Evolutionary conservation across 2,113 vertebrate species (phyloP).

Genomic region (Sphaerodactylus townsendi): DNA sequence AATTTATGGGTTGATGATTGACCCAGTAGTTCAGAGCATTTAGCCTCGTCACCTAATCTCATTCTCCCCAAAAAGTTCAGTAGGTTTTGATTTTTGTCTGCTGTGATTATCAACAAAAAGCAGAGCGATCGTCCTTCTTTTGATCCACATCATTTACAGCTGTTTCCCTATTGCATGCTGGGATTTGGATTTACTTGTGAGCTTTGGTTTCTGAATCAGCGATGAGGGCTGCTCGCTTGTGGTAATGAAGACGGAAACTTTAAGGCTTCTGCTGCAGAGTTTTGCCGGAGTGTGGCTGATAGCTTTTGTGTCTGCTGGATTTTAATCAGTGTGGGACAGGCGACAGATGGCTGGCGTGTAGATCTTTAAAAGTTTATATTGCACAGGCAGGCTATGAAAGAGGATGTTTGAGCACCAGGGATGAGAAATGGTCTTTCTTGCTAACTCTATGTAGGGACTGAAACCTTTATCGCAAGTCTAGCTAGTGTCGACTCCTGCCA

Average conservation of each 20-base stretch:
- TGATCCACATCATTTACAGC: background rate
- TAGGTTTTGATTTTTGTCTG: background rate
- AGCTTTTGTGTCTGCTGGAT: rapidly evolving
- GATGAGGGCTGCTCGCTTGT: background rate
- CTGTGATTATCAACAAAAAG: background rate
- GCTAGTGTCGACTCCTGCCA: too few relatives aligned
- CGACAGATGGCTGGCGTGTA: background rate
- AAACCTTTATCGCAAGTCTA: background rate
- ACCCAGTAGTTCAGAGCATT: background rate
- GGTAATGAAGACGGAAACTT: constrained; percentile 3
- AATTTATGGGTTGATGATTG: background rate
- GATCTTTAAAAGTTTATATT: background rate
- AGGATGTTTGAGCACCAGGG: constrained; percentile 6
- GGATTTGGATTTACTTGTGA: constrained; percentile 10
- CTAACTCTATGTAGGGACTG: background rate
- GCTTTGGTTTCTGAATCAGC: constrained; percentile 34
- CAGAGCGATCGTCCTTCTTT: background rate
- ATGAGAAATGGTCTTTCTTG: constrained; percentile 26
- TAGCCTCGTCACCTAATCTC: background rate
- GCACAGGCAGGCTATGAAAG: constrained; percentile 32
- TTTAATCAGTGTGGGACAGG: background rate
- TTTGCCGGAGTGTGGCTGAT: background rate
- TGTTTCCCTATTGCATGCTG: background rate
- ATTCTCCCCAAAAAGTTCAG: background rate
- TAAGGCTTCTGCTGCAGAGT: constrained; percentile 29